Conservation (phyloP, 2,797 vertebrate genomes). For the Bovichtus variegatus region DNA sequence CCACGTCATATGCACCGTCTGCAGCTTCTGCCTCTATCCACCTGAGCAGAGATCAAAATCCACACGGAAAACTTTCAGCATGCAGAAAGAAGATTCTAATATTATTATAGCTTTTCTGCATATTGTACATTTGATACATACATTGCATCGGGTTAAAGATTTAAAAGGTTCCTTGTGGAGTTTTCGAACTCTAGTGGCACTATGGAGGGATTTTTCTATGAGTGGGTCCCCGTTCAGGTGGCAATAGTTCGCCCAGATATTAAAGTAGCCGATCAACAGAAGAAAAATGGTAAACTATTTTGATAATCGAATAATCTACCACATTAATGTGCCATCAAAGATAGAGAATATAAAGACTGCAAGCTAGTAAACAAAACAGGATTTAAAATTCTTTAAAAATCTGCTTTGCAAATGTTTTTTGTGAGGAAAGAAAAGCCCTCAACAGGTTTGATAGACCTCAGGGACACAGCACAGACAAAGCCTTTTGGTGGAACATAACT, state of each 20-base stretch:
- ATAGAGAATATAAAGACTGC: too few relatives aligned
- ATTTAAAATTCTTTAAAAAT: too few relatives aligned
- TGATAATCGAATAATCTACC: too few relatives aligned
- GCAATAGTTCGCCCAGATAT: neutral
- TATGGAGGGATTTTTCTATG: neutral
- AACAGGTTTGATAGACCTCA: neutral
- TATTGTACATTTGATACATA: neutral
- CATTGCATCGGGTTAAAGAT: neutral
- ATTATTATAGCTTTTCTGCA: neutral
- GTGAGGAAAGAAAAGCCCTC: neutral
- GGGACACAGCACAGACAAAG: neutral
- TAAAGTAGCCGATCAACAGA: too few relatives aligned
- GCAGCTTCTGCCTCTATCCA: constrained; percentile 92
- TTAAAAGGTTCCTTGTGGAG: neutral
- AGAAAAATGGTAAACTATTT: too few relatives aligned
- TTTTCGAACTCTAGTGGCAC: neutral
- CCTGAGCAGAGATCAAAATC: constrained; percentile 74
- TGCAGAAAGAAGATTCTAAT: neutral
- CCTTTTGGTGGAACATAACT: neutral
- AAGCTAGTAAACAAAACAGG: too few relatives aligned
- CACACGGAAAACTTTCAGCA: neutral
- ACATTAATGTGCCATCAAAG: neutral
- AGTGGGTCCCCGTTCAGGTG: neutral
- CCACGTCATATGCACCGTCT: constrained; percentile 86
- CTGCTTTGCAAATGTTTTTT: too few relatives aligned